Percentiles rank a stretch among this genome's conserved stretches.
phyloP scores from a whole-genome alignment of 2,797 vertebrate species.

The Brachymystax lenok region DNA sequence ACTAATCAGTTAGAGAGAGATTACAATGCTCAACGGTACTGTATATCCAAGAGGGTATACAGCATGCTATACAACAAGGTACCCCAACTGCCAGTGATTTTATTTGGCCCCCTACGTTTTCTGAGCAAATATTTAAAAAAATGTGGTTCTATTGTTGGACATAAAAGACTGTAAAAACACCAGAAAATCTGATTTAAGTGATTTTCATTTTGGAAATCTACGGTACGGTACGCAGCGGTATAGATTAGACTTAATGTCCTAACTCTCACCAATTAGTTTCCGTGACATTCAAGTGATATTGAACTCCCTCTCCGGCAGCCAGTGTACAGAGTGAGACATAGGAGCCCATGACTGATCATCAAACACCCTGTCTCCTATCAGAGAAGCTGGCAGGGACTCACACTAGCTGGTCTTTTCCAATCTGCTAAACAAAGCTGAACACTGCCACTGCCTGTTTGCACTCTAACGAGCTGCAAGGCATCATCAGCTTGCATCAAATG shows the following conservation, averaged over 20 bases:
- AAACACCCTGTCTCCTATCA: constrained; percentile 69
- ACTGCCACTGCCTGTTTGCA: constrained; percentile 54
- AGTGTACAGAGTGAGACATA: constrained; percentile 65
- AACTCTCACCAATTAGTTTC: constrained; percentile 52
- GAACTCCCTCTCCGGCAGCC: constrained; percentile 61
- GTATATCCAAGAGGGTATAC: neutral
- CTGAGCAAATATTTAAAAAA: too few species aligned
- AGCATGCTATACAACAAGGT: neutral
- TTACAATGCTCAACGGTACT: neutral
- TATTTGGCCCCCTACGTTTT: too few species aligned
- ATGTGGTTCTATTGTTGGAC: too few species aligned
- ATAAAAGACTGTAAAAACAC: too few species aligned
- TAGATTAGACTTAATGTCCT: constrained; percentile 9
- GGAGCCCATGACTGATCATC: constrained; percentile 67
- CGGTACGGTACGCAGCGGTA: neutral
- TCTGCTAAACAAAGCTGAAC: constrained; percentile 65
- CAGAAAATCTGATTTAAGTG: too few species aligned
- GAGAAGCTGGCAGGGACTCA: constrained; percentile 50
- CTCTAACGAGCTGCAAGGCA: constrained; percentile 69
- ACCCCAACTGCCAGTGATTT: neutral
- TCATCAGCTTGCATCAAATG: constrained; percentile 59
- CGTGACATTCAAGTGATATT: constrained; percentile 67
- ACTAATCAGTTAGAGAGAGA: neutral
- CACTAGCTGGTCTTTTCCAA: constrained; percentile 61
- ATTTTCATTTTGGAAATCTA: too few species aligned